Percentiles rank a stretch among this genome's conserved stretches.
Evolutionary conservation across 2,888 invertebrate species (phyloP).

Genomic region (Drosophila acutilabella): DNA sequence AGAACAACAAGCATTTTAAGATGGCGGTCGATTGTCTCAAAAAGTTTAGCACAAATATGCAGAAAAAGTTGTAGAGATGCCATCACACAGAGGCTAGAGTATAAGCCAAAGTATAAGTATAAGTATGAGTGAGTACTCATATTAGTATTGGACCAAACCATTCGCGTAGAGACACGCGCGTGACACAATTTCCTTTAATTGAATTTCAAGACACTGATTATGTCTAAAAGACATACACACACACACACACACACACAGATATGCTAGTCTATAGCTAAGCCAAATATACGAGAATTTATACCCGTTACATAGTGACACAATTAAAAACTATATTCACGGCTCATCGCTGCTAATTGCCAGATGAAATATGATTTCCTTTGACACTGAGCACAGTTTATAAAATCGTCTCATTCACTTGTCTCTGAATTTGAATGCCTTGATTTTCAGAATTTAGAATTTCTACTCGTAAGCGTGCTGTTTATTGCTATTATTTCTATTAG

Average conservation of each 20-base stretch:
- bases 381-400: conserved; percentile 73
- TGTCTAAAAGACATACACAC: conserved; percentile 9
- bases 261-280: background rate
- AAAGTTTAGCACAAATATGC: conserved; percentile 19
- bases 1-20: background rate
- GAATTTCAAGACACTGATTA: conserved; percentile 65
- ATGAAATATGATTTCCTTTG: conserved; percentile 83
- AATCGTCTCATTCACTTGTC: conserved; percentile 22
- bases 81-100: conserved; percentile 3
- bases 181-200: conserved; percentile 75
- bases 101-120: background rate
- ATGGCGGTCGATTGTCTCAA: conserved; percentile 6
- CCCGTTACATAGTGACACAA: conserved; percentile 37
- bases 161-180: conserved; percentile 49
- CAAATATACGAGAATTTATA: background rate
- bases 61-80: conserved; percentile 17
- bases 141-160: background rate
- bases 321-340: conserved; percentile 46
- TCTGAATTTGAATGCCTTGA: conserved; percentile 37
- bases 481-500: conserved; percentile 43
- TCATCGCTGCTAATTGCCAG: conserved; percentile 62
- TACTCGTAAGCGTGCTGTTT: conserved; percentile 29
- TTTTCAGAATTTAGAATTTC: conserved; percentile 23
- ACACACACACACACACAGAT: background rate
- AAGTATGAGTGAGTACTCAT: background rate